Base-by-base conservation (phyloP, 2,888 invertebrate genomes). In the Orchesella flavescens region DNA sequence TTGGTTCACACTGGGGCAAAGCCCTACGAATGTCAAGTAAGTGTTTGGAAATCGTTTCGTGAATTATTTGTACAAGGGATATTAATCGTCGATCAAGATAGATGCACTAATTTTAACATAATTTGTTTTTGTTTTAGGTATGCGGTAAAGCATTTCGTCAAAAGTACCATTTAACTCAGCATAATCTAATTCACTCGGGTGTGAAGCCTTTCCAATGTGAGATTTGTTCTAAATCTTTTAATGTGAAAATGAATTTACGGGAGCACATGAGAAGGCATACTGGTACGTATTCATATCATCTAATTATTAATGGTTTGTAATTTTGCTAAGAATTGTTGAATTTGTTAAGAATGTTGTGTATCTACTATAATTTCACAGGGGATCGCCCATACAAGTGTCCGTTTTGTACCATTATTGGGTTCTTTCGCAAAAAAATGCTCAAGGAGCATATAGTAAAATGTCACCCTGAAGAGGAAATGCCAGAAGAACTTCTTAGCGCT, bases 191-290 rank as follows among this genome's bases (percentile, higher is more conserved):
- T 49, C 87, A 87, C 78, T 87, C 87, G 0, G 87, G 87, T 21
- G 77, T 85, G 0, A 87, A 87, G 55, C 87, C 87, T 1, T 87
- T 86, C 43, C 71, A 80, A 1, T 87, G 87, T 81, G 86, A 87
- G 21, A 83, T 87, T 23, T 87, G 87, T 63, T 63, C 82, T 21
- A 86, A 86, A 53, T 81, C 78, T 1, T 87, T 87, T 43, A 87
- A 87, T 63, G 87, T 87, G 4, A 87, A 87, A 84, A 87, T 87
- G 87, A 87, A 87, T 76, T 74, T 87, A 19, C 74, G 86, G 15
- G 87, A 87, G 49, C 87, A 87, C 68, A 87, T 87, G 87, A 66
- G 87, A 59, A 53, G 87, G 43, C 87, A 87, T 46, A 87, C 87
- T 13, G 83, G 80, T 78, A 71, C 13, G 23, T 46, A 10, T 2